Evolutionary conservation across 2,888 invertebrate genomes (phyloP), one percentile per base, ranked within the genome.

Genomic region (Habrosyne pyritoides): DNA sequence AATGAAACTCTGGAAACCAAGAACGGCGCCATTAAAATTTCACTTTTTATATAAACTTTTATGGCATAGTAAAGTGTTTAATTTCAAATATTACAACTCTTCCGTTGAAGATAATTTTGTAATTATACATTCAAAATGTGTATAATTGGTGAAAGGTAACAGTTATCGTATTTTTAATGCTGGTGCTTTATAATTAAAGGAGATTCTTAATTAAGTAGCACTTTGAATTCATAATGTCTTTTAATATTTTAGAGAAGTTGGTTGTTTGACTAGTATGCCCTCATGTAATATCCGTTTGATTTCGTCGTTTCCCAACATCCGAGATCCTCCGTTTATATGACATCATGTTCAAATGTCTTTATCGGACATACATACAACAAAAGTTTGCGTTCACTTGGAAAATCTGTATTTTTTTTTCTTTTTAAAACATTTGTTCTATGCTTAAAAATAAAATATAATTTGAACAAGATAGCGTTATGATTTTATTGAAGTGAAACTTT

Each of bases 21-120:
- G 56, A 47, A 57, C 36, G 53, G 30, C 54, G 56, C 47, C 49
- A 49, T 63, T 64, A 57, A 46, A 61, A 59, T 66, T 71, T 66
- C 59, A 60, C 59, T 67, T 67, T 69, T 71, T 67, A 71, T 66
- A 48, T 69, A 60, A 61, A 60, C 63, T 64, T 71, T 67, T 61
- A 66, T 63, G 63, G 60, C 14, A 59, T 55, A 55, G 42, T 42
- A 18, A 42, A 42, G 14, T 18, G 42, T 42, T 42, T 42, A 42
- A 42, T 18, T 42, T 42, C 42, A 42, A n/a, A 42, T 42, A 7
- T 42, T 18, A 8, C 33, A 33, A n/a, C 33, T 33, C 33, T 33
- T 33, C 6, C n/a, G 33, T 6, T 33, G 8, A 2, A 14, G 42
- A 42, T n/a, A 42, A 42, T 42, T 8, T 42, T n/a, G 18, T 42